These are phyloP conservation scores for Enteromius thamalakanensis DNA, from an alignment of 2,797 vertebrate genomes.

Conservation along the genomic window DNA sequence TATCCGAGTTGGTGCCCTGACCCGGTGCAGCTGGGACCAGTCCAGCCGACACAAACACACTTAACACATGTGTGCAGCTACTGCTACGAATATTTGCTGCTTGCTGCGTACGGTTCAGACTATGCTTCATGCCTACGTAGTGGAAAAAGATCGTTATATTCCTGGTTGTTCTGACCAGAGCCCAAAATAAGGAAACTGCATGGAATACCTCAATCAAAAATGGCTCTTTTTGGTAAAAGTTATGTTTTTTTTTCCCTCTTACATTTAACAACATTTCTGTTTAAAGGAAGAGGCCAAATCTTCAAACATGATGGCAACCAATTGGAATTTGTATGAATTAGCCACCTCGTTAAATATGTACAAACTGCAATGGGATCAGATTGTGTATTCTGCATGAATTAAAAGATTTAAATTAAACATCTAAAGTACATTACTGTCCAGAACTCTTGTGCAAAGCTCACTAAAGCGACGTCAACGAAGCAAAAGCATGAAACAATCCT, in stretches of 20 bases:
- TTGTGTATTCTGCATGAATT: no score
- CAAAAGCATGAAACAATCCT: not conserved
- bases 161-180: not conserved
- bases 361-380: no score
- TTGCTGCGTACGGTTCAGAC: not conserved
- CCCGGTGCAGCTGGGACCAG: conserved; percentile 21
- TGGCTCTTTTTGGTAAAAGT: not conserved
- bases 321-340: no score
- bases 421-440: not conserved
- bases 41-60: not conserved
- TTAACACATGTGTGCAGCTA: not conserved
- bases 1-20: conserved; percentile 36
- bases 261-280: not conserved
- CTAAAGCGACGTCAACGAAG: not conserved
- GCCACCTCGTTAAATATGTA: no score
- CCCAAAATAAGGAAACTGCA: not conserved
- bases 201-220: not conserved
- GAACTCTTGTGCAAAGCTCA: not conserved
- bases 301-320: not conserved
- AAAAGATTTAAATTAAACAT: no score
- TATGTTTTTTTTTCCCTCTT: not conserved
- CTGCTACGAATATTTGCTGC: not conserved
- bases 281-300: not conserved
- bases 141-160: not conserved
- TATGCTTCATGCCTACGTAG: not conserved